Conservation (phyloP, 2,797 vertebrate genomes). For the Phaenicophaeus curvirostris region DNA sequence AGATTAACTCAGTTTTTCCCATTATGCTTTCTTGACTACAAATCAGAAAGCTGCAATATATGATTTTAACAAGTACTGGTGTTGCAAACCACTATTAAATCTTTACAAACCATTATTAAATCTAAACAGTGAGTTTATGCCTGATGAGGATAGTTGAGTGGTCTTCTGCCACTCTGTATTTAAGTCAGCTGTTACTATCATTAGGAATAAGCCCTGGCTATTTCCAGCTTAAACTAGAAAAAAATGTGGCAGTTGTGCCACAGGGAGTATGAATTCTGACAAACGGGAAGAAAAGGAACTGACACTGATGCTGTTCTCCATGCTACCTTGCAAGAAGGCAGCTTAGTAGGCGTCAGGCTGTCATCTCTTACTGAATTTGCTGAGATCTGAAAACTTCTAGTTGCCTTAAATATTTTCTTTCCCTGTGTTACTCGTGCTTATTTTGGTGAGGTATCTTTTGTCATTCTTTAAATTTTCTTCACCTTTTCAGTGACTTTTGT, state of each 20-base stretch:
- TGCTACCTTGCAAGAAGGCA: not conserved
- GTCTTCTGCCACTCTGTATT: not conserved
- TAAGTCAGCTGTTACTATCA: constrained; percentile 7
- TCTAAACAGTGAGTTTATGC: not conserved
- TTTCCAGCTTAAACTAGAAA: constrained; percentile 6
- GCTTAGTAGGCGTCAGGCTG: not conserved
- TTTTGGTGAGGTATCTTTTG: not conserved
- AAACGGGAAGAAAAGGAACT: not conserved
- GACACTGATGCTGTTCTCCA: not conserved
- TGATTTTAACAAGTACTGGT: not conserved
- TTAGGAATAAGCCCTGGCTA: constrained; percentile 1
- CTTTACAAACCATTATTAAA: not conserved
- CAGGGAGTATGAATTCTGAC: not conserved
- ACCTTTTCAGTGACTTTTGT: not conserved
- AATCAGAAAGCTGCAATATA: not conserved
- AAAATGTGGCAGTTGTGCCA: not conserved
- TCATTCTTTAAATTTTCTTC: not conserved
- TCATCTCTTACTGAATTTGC: not conserved
- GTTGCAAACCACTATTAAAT: not conserved
- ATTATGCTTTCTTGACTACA: not conserved
- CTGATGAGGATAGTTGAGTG: not conserved
- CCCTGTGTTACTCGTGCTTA: not conserved
- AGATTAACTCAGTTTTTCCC: not conserved
- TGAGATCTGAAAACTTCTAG: not conserved
- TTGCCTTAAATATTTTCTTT: not conserved